These are phyloP conservation scores for Globodera ellingtonae DNA, from an alignment of 1,140 invertebrate genomes.

Conservation along the genomic window DNA sequence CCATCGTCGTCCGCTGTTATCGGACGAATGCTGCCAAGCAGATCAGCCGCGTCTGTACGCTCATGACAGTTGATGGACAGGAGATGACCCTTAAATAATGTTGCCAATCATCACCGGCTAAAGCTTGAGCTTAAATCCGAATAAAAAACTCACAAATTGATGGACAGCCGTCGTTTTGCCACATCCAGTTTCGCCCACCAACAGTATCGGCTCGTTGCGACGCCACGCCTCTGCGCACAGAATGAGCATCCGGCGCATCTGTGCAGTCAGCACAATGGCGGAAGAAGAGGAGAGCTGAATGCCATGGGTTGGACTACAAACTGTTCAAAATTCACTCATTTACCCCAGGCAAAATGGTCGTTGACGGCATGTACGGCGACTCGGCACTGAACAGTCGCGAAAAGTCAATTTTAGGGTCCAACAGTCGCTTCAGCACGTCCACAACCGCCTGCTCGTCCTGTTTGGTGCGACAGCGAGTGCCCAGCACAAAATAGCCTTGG, in stretches of 20 bases:
- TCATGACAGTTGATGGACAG: constrained; percentile 95
- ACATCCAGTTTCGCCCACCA: constrained; percentile 96
- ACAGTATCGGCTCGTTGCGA: constrained; percentile 88
- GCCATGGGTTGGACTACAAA: background rate
- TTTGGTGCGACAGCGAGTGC: constrained; percentile 83
- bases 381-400: constrained; percentile 79
- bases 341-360: background rate
- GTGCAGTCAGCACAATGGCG: constrained; percentile 28
- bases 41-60: constrained; percentile 96
- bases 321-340: no score
- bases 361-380: constrained; percentile 69
- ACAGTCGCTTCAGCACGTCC: constrained; percentile 77
- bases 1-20: background rate
- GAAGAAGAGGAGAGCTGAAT: background rate
- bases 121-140: background rate
- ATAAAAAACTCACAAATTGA: constrained; percentile 38
- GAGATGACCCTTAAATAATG: constrained; percentile 55
- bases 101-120: no score
- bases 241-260: constrained; percentile 83
- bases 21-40: constrained; percentile 90
- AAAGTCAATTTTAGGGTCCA: constrained; percentile 78
- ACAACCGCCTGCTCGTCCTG: constrained; percentile 74
- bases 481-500: constrained; percentile 89
- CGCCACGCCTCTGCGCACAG: constrained; percentile 82
- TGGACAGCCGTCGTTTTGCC: constrained; percentile 98